A percentile compares a stretch with the other conserved stretches of the same genome.
phyloP scores from a whole-genome alignment of 1,140 invertebrate genomes.

The Vanessa tameamea region DNA sequence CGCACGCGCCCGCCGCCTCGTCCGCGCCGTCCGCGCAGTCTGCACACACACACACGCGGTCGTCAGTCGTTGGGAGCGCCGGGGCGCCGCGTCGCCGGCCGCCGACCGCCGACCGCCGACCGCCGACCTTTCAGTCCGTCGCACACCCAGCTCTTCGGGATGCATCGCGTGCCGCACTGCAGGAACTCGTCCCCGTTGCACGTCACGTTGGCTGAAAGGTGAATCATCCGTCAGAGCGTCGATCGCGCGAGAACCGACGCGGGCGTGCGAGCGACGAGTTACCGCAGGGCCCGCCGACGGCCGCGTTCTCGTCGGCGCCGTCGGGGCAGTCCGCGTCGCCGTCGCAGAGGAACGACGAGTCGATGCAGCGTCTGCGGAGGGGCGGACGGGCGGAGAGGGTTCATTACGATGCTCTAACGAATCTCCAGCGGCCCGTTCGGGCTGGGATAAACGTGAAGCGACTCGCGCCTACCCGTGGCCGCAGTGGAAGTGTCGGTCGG shows the following conservation, averaged over 20 bases:
- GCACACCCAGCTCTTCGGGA: slow-evolving; percentile 89
- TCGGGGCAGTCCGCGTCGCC: slow-evolving; percentile 91
- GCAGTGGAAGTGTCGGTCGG: slow-evolving; percentile 51
- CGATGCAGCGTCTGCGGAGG: slow-evolving; percentile 76
- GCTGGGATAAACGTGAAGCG: neutral
- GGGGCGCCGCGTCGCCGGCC: too few relatives aligned
- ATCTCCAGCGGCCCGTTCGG: too few relatives aligned
- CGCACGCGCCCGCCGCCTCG: slow-evolving; percentile 52
- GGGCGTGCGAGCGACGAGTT: neutral
- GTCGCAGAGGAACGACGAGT: slow-evolving; percentile 85
- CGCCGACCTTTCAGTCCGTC: slow-evolving; percentile 87
- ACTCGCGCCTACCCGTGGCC: slow-evolving; percentile 31
- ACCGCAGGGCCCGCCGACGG: slow-evolving; percentile 82
- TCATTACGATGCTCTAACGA: too few relatives aligned
- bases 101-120: too few relatives aligned
- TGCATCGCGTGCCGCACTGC: slow-evolving; percentile 86
- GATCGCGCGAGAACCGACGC: neutral
- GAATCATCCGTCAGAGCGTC: neutral
- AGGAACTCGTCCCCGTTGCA: slow-evolving; percentile 85
- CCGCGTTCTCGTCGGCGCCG: slow-evolving; percentile 88
- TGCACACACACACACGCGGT: slow-evolving; percentile 11
- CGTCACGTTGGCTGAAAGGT: slow-evolving; percentile 81
- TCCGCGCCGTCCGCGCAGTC: slow-evolving; percentile 67
- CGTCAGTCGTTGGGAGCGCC: too few relatives aligned
- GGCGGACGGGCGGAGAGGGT: too few relatives aligned